Percentiles rank a stretch among this genome's conserved stretches.
Conservation (phyloP, 2,888 invertebrate genomes). For the Orchestes rusci region DNA sequence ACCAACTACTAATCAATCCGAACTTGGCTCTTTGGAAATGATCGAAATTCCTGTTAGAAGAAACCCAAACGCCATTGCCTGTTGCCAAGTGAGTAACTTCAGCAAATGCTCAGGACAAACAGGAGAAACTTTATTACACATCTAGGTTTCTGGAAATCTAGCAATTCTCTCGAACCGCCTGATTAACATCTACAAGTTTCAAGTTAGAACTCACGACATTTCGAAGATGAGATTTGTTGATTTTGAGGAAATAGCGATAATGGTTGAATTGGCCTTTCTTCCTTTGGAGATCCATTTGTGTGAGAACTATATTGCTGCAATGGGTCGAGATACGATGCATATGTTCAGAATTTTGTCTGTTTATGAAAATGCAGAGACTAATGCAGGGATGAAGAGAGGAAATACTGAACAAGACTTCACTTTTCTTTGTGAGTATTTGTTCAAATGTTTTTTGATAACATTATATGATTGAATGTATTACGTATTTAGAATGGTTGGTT, state of each 20-base stretch:
- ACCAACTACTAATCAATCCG: conserved; percentile 57
- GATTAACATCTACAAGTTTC: conserved; percentile 52
- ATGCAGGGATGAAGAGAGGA: conserved; percentile 23
- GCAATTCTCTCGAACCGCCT: conserved; percentile 43
- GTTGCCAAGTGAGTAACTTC: conserved; percentile 49
- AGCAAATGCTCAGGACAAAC: conserved; percentile 6
- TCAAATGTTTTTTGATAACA: no score
- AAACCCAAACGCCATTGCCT: conserved; percentile 54
- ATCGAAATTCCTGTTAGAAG: conserved; percentile 62
- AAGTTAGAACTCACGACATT: conserved; percentile 58
- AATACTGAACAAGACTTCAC: conserved; percentile 30
- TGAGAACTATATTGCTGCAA: conserved; percentile 61
- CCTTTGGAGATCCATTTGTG: conserved; percentile 54
- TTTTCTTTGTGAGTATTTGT: conserved; percentile 36
- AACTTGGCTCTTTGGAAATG: conserved; percentile 58
- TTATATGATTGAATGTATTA: no score
- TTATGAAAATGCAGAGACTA: conserved; percentile 22
- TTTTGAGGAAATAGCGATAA: conserved; percentile 59
- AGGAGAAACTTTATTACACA: no score
- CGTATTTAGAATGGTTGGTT: no score
- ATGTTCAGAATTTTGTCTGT: conserved; percentile 49
- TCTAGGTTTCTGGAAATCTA: conserved; percentile 42
- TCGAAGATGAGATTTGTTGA: conserved; percentile 63
- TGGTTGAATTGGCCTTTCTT: conserved; percentile 56
- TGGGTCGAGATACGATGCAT: conserved; percentile 54